A percentile compares a stretch with the other conserved stretches of the same genome.
phyloP scores from a whole-genome alignment of 1,140 invertebrate species.

The Agraylea sexmaculata region DNA sequence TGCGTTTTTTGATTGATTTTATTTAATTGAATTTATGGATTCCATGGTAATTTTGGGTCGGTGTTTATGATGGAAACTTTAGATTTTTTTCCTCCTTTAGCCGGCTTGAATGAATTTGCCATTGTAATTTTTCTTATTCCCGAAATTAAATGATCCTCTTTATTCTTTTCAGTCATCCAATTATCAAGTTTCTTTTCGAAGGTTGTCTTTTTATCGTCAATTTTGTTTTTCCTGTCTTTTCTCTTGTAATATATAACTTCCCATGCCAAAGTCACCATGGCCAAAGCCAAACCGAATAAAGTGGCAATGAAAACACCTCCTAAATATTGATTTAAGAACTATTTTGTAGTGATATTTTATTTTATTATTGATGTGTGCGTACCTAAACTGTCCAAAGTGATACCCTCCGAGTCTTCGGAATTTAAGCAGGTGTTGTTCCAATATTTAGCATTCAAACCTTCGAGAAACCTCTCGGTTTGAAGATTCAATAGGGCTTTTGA shows the following conservation, averaged over 20 bases:
- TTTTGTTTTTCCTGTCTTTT: slow-evolving; percentile 40
- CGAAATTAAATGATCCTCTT: slow-evolving; percentile 25
- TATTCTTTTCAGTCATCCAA: slow-evolving; percentile 14
- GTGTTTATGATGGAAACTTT: slow-evolving; percentile 34
- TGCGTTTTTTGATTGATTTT: too few species aligned
- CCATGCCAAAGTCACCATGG: slow-evolving; percentile 67
- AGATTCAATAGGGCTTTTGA: slow-evolving; percentile 66
- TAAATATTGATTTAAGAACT: slow-evolving; percentile 25
- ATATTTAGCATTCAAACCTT: slow-evolving; percentile 61
- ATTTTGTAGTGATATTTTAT: not conserved
- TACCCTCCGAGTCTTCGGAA: slow-evolving; percentile 72
- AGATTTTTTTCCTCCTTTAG: slow-evolving; percentile 23
- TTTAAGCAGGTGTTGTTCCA: slow-evolving; percentile 73
- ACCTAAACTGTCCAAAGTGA: slow-evolving; percentile 78
- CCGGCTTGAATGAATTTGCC: slow-evolving; percentile 33
- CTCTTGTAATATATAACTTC: slow-evolving; percentile 69
- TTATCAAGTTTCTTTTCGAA: slow-evolving; percentile 24
- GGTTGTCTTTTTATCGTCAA: slow-evolving; percentile 23
- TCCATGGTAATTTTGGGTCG: slow-evolving; percentile 25
- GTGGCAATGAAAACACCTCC: slow-evolving; percentile 85
- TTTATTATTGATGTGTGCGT: slow-evolving; percentile 18
- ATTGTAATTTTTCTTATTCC: slow-evolving; percentile 28
- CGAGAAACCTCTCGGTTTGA: slow-evolving; percentile 77
- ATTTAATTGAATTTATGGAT: slow-evolving; percentile 19
- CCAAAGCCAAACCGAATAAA: slow-evolving; percentile 65